Evolutionary conservation across 2,113 vertebrate genomes (phyloP).

Genomic region (Craseonycteris thonglongyai): DNA sequence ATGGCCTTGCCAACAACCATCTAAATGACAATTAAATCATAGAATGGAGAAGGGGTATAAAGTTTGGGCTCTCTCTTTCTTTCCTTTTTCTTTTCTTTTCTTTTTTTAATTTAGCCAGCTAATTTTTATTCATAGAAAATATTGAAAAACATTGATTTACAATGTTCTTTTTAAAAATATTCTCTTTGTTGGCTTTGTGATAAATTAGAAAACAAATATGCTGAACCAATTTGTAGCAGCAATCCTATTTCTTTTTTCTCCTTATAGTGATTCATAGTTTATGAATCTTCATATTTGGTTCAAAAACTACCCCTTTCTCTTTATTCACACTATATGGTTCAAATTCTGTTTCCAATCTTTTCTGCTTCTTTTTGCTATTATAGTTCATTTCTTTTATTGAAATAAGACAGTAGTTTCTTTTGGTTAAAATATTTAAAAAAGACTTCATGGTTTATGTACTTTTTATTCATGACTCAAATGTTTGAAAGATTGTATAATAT

Average conservation of each 20-base stretch:
- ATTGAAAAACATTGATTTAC: background rate
- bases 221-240: background rate
- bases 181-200: background rate
- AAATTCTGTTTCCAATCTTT: background rate
- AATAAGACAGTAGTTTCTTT: background rate
- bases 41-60: background rate
- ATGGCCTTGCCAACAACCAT: background rate
- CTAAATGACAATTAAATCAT: background rate
- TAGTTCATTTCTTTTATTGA: background rate
- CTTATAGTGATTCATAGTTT: background rate
- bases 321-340: background rate
- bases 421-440: background rate
- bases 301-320: background rate
- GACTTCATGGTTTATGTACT: background rate
- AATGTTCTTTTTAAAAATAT: background rate
- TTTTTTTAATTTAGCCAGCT: background rate
- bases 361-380: background rate
- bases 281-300: background rate
- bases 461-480: background rate
- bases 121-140: background rate
- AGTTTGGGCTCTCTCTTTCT: background rate
- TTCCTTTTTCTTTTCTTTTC: background rate
- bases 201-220: background rate
- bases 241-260: background rate
- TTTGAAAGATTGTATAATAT: background rate